Evolutionary conservation across 1,140 invertebrate species (phyloP), one percentile per base, ranked within the genome.

Genomic region (Drosophila watanabei): DNA sequence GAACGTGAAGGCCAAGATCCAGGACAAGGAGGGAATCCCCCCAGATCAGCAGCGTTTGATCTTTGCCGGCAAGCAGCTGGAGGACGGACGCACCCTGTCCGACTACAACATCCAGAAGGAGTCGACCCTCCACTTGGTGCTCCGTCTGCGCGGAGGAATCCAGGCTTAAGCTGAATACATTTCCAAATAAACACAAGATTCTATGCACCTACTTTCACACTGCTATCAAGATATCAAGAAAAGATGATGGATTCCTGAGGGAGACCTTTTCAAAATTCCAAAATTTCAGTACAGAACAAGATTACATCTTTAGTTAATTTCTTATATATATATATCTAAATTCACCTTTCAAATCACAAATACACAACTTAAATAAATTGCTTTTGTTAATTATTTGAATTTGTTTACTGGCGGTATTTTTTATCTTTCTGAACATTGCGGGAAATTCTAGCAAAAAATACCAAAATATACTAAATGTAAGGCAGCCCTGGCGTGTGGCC

Each of bases 91-190:
- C 56, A 97, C 96, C 96, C 79, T 97, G 96, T 96, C 96, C 4
- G 97, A 98, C 92, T 97, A 97, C 92, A 97, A 97, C 88, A 97
- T 98, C 84, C 96, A 97, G 90, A 97, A 97, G 93, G 98, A 98
- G 94, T 98, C 98, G 1, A 99, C 98, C 2, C 95, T 98, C 49
- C 97, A 98, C 93, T 95, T 98, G 90, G 97, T 98, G 51, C 94
- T 99, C 14, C 95, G 98, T 79, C 95, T 99, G 24, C 95, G 97
- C 80, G 99, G 98, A 94, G 98, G 80, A 95, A n/a, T 39, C 57
- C 20, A 63, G 32, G 61, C 69, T 51, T 89, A 81, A 62, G 32
- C 71, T 79, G 46, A 48, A 68, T 48, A 51, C 56, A 76, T 49
- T 45, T 46, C 52, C 48, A 77, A 58, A 87, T 82, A 80, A 66